Percentiles rank a stretch among this genome's conserved stretches.
These are phyloP conservation scores for Drosophila insularis DNA, from an alignment of 1,140 invertebrate genomes.

Conservation along the genomic window DNA sequence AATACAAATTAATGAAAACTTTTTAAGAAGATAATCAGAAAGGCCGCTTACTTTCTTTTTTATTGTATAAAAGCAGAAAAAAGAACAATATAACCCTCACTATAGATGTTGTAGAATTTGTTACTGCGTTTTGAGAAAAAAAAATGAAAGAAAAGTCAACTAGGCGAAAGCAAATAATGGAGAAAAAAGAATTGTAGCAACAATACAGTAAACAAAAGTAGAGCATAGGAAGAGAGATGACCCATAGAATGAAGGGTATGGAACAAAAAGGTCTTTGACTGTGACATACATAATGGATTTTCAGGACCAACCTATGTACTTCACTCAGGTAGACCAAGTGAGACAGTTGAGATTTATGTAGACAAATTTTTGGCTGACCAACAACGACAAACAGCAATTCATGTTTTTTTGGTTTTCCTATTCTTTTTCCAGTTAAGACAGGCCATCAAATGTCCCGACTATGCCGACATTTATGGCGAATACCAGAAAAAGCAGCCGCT, in stretches of 20 bases:
- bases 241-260: constrained; percentile 65
- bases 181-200: constrained; percentile 57
- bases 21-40: no score
- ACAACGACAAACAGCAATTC: constrained; percentile 48
- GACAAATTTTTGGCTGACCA: constrained; percentile 56
- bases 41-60: no score
- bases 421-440: constrained; percentile 56
- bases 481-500: constrained; percentile 49
- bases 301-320: neutral
- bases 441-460: constrained; percentile 65
- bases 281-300: constrained; percentile 18
- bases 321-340: neutral
- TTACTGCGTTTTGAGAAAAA: no score
- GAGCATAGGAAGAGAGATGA: constrained; percentile 54
- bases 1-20: no score
- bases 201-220: constrained; percentile 52
- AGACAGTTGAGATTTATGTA: constrained; percentile 47
- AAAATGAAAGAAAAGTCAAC: neutral
- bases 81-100: no score
- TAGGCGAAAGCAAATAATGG: constrained; percentile 57
- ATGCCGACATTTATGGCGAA: constrained; percentile 66
- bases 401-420: constrained; percentile 33
- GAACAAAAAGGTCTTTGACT: constrained; percentile 17
- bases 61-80: no score
- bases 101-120: no score